phyloP scores from a whole-genome alignment of 1,140 invertebrate species.

The Formica exsecta region DNA sequence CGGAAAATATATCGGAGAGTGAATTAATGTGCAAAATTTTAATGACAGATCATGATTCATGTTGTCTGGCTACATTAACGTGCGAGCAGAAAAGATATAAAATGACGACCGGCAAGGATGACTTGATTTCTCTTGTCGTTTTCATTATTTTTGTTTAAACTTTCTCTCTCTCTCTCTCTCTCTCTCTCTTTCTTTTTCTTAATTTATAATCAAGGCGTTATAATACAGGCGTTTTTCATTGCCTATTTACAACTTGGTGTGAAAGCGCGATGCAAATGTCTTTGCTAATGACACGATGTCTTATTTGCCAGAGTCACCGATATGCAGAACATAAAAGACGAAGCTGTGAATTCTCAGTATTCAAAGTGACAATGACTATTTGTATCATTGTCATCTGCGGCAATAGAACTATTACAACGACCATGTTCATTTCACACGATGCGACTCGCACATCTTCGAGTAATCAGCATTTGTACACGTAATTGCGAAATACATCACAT shows the following conservation, averaged over 20 bases:
- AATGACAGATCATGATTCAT: constrained; percentile 45
- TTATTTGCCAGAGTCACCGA: constrained; percentile 30
- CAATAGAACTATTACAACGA: constrained; percentile 42
- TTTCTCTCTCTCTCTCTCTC: neutral
- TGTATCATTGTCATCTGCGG: constrained; percentile 47
- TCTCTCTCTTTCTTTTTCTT: neutral
- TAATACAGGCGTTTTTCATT: constrained; percentile 33
- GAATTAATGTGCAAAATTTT: constrained; percentile 60
- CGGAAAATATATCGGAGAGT: constrained; percentile 4
- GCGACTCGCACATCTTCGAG: neutral
- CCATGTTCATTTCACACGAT: neutral
- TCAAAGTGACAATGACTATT: constrained; percentile 50
- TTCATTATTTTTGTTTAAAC: constrained; percentile 60
- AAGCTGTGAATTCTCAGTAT: constrained; percentile 15
- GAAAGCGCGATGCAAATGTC: constrained; percentile 52
- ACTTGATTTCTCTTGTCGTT: constrained; percentile 61
- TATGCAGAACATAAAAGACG: constrained; percentile 33
- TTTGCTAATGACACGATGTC: constrained; percentile 55
- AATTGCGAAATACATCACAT: constrained; percentile 28
- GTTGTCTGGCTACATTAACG: constrained; percentile 26
- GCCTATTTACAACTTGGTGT: constrained; percentile 53
- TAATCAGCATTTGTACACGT: constrained; percentile 17
- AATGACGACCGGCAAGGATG: neutral
- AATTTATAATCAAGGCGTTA: constrained; percentile 48
- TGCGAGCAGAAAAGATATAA: constrained; percentile 29